These are phyloP conservation scores for Helicoverpa armigera DNA, from an alignment of 1,140 invertebrate genomes.

Conservation along the genomic window DNA sequence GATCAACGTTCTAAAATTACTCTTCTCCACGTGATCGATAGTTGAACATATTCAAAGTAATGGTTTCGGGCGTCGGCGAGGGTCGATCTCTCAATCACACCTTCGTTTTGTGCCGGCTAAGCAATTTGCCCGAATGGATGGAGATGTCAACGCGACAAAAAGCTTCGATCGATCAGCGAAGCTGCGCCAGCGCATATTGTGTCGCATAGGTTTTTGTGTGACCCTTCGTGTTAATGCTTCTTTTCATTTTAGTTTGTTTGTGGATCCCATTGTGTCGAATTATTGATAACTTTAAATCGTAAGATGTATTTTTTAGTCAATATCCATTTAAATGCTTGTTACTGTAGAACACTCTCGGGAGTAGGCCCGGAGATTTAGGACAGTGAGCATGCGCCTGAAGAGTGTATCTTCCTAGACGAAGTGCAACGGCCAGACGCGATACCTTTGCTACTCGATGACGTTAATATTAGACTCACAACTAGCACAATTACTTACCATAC, in stretches of 20 bases:
- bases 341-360: background rate
- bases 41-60: conserved; percentile 78
- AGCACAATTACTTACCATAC: conserved; percentile 18
- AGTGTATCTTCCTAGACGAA: conserved; percentile 18
- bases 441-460: conserved; percentile 20
- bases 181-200: conserved; percentile 69
- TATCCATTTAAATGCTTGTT: background rate
- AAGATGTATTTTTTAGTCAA: background rate
- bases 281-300: too few species aligned
- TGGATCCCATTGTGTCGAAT: too few species aligned
- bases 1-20: conserved; percentile 71
- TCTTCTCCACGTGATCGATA: conserved; percentile 75
- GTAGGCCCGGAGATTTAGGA: conserved; percentile 9
- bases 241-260: background rate
- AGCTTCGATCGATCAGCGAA: conserved; percentile 81
- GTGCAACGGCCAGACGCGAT: conserved; percentile 6
- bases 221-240: background rate
- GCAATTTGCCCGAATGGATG: conserved; percentile 84
- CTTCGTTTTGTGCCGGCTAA: conserved; percentile 69
- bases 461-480: conserved; percentile 15
- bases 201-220: conserved; percentile 48
- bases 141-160: conserved; percentile 84
- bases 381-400: conserved; percentile 44
- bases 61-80: conserved; percentile 59
- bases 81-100: conserved; percentile 70